Evolutionary conservation across 2,113 vertebrate species (phyloP), one percentile per base, ranked within the genome.

Genomic region (Vidua chalybeata): DNA sequence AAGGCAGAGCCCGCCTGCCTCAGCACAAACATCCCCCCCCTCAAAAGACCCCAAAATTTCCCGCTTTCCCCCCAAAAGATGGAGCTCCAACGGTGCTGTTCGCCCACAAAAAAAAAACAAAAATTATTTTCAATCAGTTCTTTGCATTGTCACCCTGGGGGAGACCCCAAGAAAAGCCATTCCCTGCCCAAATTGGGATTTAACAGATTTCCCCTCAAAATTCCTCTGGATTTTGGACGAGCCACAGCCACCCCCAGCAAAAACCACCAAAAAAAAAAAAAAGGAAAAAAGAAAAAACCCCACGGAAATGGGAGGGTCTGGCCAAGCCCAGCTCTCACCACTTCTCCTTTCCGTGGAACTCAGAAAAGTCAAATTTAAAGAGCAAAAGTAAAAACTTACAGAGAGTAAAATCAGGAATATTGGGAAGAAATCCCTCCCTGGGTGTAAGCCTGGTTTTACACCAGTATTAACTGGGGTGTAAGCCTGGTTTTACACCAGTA

Each of bases 201-300:
- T 22, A 7, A 0, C 7, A 1, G 15, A 14, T 3, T 27, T 55
- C 59, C 35, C 1, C 74, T 20, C 45, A 6, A 10, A 11, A 15
- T 19, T 11, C 51, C 18, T 6, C 18, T 5, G 33, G 58, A 26
- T 39, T 52, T 78, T 6, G 39, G 59, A 39, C 11, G 17, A 37
- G 24, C 16, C 35, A 37, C 35, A 39, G 68, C 1, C 27, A 22
- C 2, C 59, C 16, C 2, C 54, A 15, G 30, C 69, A 13, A 27
- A 1, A 27, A 9, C 4, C 35, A 22, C 58, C 23, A 11, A 12
- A 61, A 61, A 54, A 11, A 12, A 61, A 61, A 54, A 35, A 35
- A 35, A 35, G 35, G 35, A 35, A 35, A 35, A 35, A 35, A 35
- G 35, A 35, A 35, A 35, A 61, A 26, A 23, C 55, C 30, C 59